These are phyloP conservation scores for Sminthurides aquaticus DNA, from an alignment of 2,888 invertebrate genomes.

Conservation along the genomic window DNA sequence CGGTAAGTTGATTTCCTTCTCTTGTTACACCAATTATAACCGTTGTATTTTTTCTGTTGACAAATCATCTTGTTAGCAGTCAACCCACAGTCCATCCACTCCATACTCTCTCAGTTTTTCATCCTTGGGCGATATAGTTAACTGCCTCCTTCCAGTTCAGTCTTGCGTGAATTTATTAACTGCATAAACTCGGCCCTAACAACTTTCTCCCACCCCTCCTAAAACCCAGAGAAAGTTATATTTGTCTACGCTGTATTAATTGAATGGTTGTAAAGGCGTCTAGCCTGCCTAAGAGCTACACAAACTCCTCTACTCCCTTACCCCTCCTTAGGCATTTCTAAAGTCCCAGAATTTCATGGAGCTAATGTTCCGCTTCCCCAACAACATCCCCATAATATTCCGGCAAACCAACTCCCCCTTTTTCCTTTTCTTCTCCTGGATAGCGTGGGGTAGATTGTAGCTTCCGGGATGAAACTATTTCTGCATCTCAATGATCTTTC, in stretches of 20 bases:
- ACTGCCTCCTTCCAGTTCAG: neutral
- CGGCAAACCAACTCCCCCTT: neutral
- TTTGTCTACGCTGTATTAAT: constrained; percentile 1
- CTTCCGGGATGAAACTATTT: constrained; percentile 39
- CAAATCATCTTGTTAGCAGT: neutral
- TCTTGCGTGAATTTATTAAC: constrained; percentile 5
- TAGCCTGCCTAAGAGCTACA: neutral
- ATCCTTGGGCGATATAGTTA: neutral
- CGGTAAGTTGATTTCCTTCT: constrained; percentile 55
- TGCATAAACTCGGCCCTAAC: neutral
- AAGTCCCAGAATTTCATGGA: neutral
- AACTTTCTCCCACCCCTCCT: neutral
- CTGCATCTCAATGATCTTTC: constrained; percentile 38
- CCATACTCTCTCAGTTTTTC: neutral
- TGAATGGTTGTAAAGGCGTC: neutral
- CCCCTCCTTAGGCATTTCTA: neutral
- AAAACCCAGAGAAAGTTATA: neutral
- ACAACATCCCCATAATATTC: neutral
- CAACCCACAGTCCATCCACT: neutral
- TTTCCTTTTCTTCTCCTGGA: neutral
- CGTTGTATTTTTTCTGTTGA: neutral
- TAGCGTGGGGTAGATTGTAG: constrained; percentile 32
- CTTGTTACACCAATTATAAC: neutral
- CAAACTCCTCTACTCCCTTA: neutral
- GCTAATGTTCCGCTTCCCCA: neutral